A percentile compares a stretch with the other conserved stretches of the same genome.
These are phyloP conservation scores for Cerastoderma edule DNA, from an alignment of 2,888 invertebrate genomes.

Conservation along the genomic window DNA sequence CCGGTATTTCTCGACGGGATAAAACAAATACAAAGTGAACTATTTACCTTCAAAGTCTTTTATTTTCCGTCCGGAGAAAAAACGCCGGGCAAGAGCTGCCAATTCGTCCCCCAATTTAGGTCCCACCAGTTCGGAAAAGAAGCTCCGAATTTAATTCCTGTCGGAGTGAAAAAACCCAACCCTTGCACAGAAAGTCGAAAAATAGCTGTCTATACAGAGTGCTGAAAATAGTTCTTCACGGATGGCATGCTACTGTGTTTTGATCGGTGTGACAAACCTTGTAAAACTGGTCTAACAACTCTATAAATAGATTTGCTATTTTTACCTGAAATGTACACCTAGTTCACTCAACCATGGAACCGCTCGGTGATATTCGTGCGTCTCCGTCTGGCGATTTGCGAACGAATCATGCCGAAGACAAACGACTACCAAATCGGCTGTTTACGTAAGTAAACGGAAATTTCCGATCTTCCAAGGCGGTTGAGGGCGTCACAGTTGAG, in stretches of 20 bases:
- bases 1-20: no score
- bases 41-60: background rate
- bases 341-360: slow-evolving; percentile 12
- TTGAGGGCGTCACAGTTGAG: no score
- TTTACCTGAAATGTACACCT: slow-evolving; percentile 15
- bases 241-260: slow-evolving; percentile 38
- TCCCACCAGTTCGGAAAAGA: slow-evolving; percentile 27
- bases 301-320: slow-evolving; percentile 47
- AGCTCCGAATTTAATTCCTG: slow-evolving; percentile 28
- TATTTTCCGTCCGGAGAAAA: background rate
- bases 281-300: slow-evolving; percentile 69
- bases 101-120: background rate
- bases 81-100: slow-evolving; percentile 11
- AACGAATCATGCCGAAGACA: no score
- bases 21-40: background rate
- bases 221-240: slow-evolving; percentile 48
- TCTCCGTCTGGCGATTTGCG: no score
- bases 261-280: slow-evolving; percentile 45
- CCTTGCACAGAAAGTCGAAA: slow-evolving; percentile 53
- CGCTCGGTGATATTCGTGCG: background rate
- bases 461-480: no score
- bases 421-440: no score
- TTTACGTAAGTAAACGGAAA: no score
- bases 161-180: slow-evolving; percentile 48
- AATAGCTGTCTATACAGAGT: slow-evolving; percentile 54